phyloP scores from a whole-genome alignment of 2,113 vertebrate genomes.

The Takifugu bimaculatus region DNA sequence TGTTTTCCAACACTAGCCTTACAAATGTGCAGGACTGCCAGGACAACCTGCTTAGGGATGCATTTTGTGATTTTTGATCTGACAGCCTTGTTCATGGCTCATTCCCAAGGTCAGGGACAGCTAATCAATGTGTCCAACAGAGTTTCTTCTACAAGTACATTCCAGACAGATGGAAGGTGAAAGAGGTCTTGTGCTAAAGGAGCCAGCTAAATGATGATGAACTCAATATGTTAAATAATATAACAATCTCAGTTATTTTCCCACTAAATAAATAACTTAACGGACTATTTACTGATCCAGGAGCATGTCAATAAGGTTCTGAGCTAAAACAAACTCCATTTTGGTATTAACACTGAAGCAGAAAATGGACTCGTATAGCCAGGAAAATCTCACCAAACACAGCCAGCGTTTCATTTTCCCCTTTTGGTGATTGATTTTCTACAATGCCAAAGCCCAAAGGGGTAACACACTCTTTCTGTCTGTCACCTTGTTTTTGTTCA shows the following conservation, averaged over 20 bases:
- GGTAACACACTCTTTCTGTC: constrained; percentile 24
- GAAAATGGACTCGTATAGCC: constrained; percentile 39
- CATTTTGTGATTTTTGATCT: constrained; percentile 22
- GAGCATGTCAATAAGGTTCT: constrained; percentile 18
- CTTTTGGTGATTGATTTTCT: constrained; percentile 46
- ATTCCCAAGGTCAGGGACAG: constrained; percentile 27
- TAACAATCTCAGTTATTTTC: neutral
- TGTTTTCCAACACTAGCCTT: constrained; percentile 27
- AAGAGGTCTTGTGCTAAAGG: constrained; percentile 10
- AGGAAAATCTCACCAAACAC: constrained; percentile 34
- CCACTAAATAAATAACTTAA: neutral
- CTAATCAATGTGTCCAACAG: constrained; percentile 56
- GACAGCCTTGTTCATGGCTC: constrained; percentile 45
- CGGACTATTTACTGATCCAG: constrained; percentile 6
- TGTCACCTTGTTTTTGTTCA: constrained; percentile 19
- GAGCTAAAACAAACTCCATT: constrained; percentile 36
- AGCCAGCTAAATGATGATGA: no score
- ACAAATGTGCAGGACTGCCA: constrained; percentile 19
- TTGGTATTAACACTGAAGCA: constrained; percentile 32
- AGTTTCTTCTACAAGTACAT: constrained; percentile 28
- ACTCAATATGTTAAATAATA: no score
- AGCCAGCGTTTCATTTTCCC: constrained; percentile 23
- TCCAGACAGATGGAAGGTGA: constrained; percentile 39
- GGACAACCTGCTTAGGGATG: constrained; percentile 13
- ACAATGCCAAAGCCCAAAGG: constrained; percentile 19